Evolutionary conservation across 2,888 invertebrate genomes (phyloP).

Genomic region (Rhogogaster chlorosoma): DNA sequence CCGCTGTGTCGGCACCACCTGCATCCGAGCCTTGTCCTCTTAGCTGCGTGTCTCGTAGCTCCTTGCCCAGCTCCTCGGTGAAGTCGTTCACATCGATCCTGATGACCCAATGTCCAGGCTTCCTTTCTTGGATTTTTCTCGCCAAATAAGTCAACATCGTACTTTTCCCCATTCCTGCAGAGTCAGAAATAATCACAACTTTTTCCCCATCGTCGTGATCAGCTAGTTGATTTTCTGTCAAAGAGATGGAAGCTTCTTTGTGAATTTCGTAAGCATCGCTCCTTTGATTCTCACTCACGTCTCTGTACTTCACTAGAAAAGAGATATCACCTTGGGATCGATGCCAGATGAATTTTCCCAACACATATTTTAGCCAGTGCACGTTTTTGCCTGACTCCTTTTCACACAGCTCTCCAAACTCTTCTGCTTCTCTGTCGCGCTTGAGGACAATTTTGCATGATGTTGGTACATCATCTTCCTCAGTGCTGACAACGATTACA

Average conservation of each 20-base stretch:
- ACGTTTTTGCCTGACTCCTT: not conserved
- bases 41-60: too few relatives aligned
- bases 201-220: not conserved
- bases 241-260: too few relatives aligned
- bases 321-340: not conserved
- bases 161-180: not conserved
- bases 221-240: not conserved
- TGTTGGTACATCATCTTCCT: too few relatives aligned
- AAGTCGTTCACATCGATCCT: not conserved
- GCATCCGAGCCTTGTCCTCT: not conserved
- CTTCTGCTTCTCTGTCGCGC: not conserved
- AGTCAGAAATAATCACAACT: not conserved
- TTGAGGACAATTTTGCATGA: not conserved
- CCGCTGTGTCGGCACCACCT: not conserved
- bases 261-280: too few relatives aligned
- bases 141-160: not conserved
- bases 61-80: not conserved
- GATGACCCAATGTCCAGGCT: not conserved
- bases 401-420: not conserved
- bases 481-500: not conserved
- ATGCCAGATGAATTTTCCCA: not conserved
- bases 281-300: too few relatives aligned
- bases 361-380: not conserved
- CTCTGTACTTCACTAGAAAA: not conserved
- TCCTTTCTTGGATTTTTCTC: not conserved